These are phyloP conservation scores for Goniozus legneri DNA, from an alignment of 1,140 invertebrate species.

Conservation along the genomic window DNA sequence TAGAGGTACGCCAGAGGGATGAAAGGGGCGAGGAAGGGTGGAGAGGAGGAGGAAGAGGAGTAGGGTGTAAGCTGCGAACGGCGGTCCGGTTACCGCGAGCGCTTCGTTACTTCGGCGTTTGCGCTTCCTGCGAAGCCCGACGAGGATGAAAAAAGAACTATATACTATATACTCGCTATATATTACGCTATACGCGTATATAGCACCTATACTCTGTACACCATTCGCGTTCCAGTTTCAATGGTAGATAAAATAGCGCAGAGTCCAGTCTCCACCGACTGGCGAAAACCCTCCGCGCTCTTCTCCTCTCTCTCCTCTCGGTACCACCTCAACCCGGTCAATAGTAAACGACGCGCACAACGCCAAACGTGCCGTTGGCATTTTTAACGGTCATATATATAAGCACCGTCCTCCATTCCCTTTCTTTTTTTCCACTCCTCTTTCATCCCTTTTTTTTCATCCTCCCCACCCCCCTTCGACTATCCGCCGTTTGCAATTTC, in stretches of 20 bases:
- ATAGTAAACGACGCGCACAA: slow-evolving; percentile 24
- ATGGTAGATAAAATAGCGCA: slow-evolving; percentile 30
- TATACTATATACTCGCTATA: no score
- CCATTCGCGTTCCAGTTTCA: slow-evolving; percentile 25
- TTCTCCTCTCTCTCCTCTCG: slow-evolving; percentile 1
- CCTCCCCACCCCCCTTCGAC: not conserved
- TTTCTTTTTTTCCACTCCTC: not conserved
- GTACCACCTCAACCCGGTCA: slow-evolving; percentile 15
- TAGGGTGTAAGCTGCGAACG: slow-evolving; percentile 3
- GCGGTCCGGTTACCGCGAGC: slow-evolving; percentile 14
- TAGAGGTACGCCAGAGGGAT: not conserved
- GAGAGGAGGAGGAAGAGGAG: not conserved
- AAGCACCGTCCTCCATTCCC: not conserved
- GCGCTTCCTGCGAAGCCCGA: slow-evolving; percentile 20
- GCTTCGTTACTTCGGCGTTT: slow-evolving; percentile 25
- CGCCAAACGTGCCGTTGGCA: slow-evolving; percentile 21
- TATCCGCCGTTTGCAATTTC: not conserved
- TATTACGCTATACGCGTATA: no score
- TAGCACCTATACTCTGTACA: slow-evolving; percentile 4
- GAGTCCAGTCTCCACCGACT: slow-evolving; percentile 21
- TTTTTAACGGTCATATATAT: slow-evolving; percentile 22
- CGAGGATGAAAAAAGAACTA: no score
- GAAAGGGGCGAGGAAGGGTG: not conserved
- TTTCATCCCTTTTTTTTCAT: not conserved
- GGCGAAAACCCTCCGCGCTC: slow-evolving; percentile 7